Evolutionary conservation across 1,140 invertebrate genomes (phyloP).

Genomic region (Pseudomyrmex pallidus): DNA sequence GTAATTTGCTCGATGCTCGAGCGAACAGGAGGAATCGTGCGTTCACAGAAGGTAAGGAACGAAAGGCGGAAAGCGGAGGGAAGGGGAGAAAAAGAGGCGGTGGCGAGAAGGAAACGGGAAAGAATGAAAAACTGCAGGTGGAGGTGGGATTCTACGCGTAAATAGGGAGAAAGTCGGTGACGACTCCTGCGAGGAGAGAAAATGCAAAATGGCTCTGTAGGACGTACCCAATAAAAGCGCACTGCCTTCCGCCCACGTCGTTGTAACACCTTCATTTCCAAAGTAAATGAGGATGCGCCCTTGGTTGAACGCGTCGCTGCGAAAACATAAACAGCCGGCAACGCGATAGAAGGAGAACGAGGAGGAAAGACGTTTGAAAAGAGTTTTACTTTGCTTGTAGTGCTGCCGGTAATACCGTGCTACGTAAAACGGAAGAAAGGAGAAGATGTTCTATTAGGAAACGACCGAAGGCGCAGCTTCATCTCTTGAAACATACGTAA

Average conservation of each 20-base stretch:
- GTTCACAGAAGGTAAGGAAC: constrained; percentile 41
- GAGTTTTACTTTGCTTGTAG: constrained; percentile 26
- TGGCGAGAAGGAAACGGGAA: background rate
- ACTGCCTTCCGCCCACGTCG: constrained; percentile 22
- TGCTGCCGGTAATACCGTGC: constrained; percentile 7
- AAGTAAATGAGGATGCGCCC: constrained; percentile 65
- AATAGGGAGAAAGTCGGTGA: constrained; percentile 59
- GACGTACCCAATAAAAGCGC: constrained; percentile 63
- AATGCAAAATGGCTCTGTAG: constrained; percentile 71
- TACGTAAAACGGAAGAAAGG: background rate
- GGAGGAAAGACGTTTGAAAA: constrained; percentile 29
- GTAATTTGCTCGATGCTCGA: constrained; percentile 73
- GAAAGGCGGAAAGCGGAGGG: constrained; percentile 14
- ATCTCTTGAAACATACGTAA: background rate
- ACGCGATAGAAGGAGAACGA: constrained; percentile 51
- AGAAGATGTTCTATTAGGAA: constrained; percentile 34
- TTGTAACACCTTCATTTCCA: constrained; percentile 67
- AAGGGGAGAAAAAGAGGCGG: constrained; percentile 1
- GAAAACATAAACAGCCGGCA: constrained; percentile 65
- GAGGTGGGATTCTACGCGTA: constrained; percentile 53
- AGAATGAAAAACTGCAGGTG: constrained; percentile 39
- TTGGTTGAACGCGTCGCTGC: constrained; percentile 48
- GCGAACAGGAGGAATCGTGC: constrained; percentile 61
- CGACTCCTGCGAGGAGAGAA: constrained; percentile 27
- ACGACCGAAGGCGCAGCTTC: background rate